These are phyloP conservation scores for Axea sp. DNA, from an alignment of 2,888 invertebrate genomes.

Conservation along the genomic window DNA sequence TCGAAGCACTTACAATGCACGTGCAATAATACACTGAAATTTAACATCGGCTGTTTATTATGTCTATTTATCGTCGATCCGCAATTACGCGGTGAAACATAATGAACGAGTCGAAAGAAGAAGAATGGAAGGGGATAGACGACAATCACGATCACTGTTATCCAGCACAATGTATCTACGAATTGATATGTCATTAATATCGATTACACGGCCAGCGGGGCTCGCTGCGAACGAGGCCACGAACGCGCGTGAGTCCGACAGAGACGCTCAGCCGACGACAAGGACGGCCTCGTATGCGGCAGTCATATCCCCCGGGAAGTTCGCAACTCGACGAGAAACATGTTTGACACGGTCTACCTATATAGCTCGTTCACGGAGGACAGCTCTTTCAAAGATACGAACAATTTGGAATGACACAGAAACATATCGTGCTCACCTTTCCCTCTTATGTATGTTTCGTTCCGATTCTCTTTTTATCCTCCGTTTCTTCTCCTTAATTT, in stretches of 20 bases:
- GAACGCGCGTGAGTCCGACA: conserved; percentile 29
- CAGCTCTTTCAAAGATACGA: conserved; percentile 61
- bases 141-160: conserved; percentile 67
- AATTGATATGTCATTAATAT: conserved; percentile 76
- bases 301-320: conserved; percentile 61
- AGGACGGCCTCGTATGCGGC: conserved; percentile 37
- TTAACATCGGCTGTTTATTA: conserved; percentile 24
- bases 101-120: conserved; percentile 39
- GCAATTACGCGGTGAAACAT: conserved; percentile 45
- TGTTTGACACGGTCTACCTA: conserved; percentile 61
- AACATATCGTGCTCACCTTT: conserved; percentile 42
- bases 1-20: conserved; percentile 1
- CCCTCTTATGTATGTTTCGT: conserved; percentile 2
- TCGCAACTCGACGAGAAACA: conserved; percentile 61
- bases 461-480: conserved; percentile 1
- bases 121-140: conserved; percentile 4
- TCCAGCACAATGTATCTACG: conserved; percentile 73
- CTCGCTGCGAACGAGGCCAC: conserved; percentile 65
- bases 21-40: conserved; percentile 31
- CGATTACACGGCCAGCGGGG: conserved; percentile 68
- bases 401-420: conserved; percentile 59
- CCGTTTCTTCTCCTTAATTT: conserved; percentile 17
- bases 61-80: conserved; percentile 33
- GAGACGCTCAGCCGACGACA: conserved; percentile 23
- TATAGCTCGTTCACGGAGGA: conserved; percentile 56